These are phyloP conservation scores for Tuberolachnus salignus DNA, from an alignment of 2,888 invertebrate genomes.

Conservation along the genomic window DNA sequence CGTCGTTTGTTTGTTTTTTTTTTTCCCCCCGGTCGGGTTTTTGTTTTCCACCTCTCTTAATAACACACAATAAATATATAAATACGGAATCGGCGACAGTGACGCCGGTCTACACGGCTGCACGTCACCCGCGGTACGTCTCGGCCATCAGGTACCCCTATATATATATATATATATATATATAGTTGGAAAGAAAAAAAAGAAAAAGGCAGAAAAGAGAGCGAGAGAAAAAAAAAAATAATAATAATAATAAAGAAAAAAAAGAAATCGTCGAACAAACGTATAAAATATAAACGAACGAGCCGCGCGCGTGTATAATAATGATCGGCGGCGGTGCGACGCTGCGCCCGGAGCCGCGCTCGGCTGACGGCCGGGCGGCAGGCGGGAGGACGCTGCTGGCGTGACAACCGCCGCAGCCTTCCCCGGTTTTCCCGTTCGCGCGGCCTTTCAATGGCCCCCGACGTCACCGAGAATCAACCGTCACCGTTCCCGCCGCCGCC, in stretches of 20 bases:
- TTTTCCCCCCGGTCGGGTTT: not conserved
- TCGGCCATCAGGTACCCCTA: not conserved
- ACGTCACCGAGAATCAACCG: slow-evolving; percentile 38
- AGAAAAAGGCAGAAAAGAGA: too few species aligned
- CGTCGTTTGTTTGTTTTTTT: not conserved
- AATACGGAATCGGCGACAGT: not conserved
- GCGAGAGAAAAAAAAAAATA: slow-evolving; percentile 36
- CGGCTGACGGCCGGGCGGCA: not conserved
- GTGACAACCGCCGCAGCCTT: slow-evolving; percentile 29
- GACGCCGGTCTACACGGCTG: not conserved
- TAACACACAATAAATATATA: not conserved
- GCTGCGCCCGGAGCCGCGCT: not conserved
- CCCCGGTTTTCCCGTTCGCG: not conserved
- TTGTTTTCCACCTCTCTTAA: too few species aligned
- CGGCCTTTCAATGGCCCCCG: too few species aligned
- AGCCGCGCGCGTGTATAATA: slow-evolving; percentile 51
- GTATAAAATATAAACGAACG: slow-evolving; percentile 50
- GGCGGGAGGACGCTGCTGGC: slow-evolving; percentile 5
- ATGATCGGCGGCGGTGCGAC: slow-evolving; percentile 33
- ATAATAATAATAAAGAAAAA: too few species aligned
- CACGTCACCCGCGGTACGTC: not conserved
- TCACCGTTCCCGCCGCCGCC: not conserved
- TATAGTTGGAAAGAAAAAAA: too few species aligned
- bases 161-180: too few species aligned
- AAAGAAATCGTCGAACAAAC: slow-evolving; percentile 53